Percentiles rank a stretch among this genome's conserved stretches.
Conservation (phyloP, 2,797 vertebrate species). For the Falco concolor region DNA sequence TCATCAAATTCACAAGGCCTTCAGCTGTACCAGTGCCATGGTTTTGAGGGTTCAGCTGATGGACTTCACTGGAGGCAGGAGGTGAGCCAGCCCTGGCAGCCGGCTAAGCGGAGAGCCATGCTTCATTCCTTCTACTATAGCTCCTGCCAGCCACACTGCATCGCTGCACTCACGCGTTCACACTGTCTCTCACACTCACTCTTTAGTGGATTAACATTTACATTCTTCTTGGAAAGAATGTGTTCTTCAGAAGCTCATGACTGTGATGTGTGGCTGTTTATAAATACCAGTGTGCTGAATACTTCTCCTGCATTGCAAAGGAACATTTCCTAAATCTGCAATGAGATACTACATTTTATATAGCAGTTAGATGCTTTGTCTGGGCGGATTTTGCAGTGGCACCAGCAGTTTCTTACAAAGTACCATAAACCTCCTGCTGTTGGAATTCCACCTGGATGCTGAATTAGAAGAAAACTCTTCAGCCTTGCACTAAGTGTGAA, state of each 20-base stretch:
- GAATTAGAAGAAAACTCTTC: neutral
- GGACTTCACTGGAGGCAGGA: neutral
- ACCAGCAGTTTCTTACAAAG: neutral
- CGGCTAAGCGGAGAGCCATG: neutral
- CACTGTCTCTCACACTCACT: neutral
- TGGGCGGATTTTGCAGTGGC: neutral
- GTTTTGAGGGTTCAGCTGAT: neutral
- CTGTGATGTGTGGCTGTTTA: neutral
- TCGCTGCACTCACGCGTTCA: rapidly evolving
- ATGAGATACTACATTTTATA: neutral
- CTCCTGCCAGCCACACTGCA: neutral
- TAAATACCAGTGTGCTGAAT: neutral
- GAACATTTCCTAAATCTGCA: neutral
- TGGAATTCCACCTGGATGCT: neutral
- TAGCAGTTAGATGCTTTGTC: neutral
- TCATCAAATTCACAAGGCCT: neutral
- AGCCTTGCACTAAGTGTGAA: neutral
- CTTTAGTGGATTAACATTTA: neutral
- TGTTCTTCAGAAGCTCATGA: neutral
- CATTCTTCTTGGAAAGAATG: neutral
- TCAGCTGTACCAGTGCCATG: rapidly evolving
- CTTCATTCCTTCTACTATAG: neutral
- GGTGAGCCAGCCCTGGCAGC: neutral
- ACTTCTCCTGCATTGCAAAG: neutral
- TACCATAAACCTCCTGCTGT: neutral